A percentile compares a stretch with the other conserved stretches of the same genome.
Conservation (phyloP, 2,113 vertebrate species). For the Orientallactaga bullata region DNA sequence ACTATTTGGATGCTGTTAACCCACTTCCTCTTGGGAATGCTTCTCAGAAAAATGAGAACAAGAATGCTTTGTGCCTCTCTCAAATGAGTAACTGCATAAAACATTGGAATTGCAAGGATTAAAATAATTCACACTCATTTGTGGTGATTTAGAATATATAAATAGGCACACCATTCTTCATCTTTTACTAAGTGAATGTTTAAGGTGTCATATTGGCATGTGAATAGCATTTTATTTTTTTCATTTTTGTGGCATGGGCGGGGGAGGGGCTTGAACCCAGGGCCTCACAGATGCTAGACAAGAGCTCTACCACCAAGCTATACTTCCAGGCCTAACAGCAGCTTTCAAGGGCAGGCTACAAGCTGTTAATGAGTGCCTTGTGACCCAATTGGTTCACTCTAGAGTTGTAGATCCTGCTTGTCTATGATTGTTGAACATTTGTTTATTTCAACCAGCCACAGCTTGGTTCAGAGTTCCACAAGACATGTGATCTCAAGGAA, state of each 20-base stretch:
- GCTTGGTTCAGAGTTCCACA: not conserved
- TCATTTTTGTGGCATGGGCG: too few relatives aligned
- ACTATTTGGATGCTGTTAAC: slow-evolving; percentile 52
- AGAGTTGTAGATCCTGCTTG: slow-evolving; percentile 28
- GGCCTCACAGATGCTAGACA: too few relatives aligned
- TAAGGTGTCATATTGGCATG: slow-evolving; percentile 52
- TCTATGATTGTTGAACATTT: slow-evolving; percentile 38
- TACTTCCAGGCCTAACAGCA: not conserved
- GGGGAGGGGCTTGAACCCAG: too few relatives aligned
- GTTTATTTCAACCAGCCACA: too few relatives aligned
- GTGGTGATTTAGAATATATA: slow-evolving; percentile 43
- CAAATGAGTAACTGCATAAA: slow-evolving; percentile 52
- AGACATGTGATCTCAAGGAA: not conserved
- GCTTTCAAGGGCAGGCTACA: slow-evolving; percentile 24
- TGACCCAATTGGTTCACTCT: not conserved
- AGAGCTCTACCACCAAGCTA: too few relatives aligned
- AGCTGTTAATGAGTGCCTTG: slow-evolving; percentile 27
- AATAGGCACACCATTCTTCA: slow-evolving; percentile 30
- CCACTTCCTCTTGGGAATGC: slow-evolving; percentile 10
- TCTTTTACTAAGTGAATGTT: slow-evolving; percentile 49
- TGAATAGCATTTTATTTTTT: slow-evolving; percentile 21
- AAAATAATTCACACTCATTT: slow-evolving; percentile 56
- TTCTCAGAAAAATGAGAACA: slow-evolving; percentile 21
- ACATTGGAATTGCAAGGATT: slow-evolving; percentile 47
- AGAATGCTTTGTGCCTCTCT: slow-evolving; percentile 4